Base-by-base conservation (phyloP, 2,888 invertebrate genomes). In the Carpatolechia fugitivella region DNA sequence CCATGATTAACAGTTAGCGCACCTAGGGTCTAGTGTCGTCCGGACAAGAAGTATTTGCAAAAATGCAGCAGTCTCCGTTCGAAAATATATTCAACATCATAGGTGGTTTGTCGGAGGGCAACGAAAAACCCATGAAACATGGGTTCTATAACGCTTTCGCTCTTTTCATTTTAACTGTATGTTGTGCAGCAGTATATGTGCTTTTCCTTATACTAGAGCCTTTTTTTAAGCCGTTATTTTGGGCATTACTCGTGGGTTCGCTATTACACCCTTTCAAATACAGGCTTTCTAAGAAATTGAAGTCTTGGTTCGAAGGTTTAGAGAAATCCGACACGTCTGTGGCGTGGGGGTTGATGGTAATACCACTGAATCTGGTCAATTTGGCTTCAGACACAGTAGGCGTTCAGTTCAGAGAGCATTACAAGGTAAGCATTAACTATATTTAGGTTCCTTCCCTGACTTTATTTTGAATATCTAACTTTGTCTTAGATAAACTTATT, bases 221-320 rank as follows among this genome's bases (percentile, higher is more conserved):
- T 0, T 99, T 98, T 82, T 93, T 99, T 33, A 95, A 97, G 65
- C 98, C 99, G 0, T 83, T 99, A 53, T 92, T 99, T 65, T 99
- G 99, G 99, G 98, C 99, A 0, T 90, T 98, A 55, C 90, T 99
- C 31, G 97, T 98, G 70, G 99, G 99, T n/a, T 98, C 98, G 0
- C 95, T 98, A 36, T 91, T 99, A n/a, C 97, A 98, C 81, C 99
- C 99, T 0, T 95, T 98, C 73, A 99, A 99, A 81, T 92, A 95
- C 59, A 94, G 93, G 55, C 81, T 98, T 44, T 94, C 97, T 0
- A 93, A 93, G 57, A 89, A 92, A 58, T 91, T 97, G 18, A 93
- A 95, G 66, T 91, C 93, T 62, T 98, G 98, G 97, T 94, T 97
- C 72, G 91, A 92, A 69, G 86, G 91, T 53, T 76, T 95, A 40